Base-by-base conservation (phyloP, 2,113 vertebrate species). In the Trochalopteron elliotii region DNA sequence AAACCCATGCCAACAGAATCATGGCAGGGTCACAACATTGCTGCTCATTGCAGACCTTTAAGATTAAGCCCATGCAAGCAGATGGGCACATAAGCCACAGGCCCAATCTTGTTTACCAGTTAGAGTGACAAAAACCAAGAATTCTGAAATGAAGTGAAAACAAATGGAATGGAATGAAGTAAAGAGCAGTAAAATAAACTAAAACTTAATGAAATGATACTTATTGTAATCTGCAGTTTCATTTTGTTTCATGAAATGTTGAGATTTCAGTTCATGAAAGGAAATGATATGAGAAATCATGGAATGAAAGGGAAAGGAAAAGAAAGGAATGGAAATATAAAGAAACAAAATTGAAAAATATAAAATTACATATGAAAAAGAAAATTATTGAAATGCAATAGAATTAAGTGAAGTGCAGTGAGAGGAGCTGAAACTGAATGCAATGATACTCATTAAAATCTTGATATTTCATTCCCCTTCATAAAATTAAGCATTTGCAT, bases 31-130 rank as follows among this genome's bases (percentile, higher is more conserved):
- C 35, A 65, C 15, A 40, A 47, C 28, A 28, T 5, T 55, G 23
- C 19, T 64, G 40, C 35, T 24, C 8, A 9, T 13, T 19, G 35
- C 42, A 75, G 30, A 57, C 12, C 3, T 24, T 40, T 24, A 75
- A 47, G 30, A 56, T n/a, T 40, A 40, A 31, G 20, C 19, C 19
- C 20, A 23, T 30, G 30, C 15, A 57, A 65, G 24, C 0, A 0
- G 30, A 57, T 42, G 35, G 35, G 7, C 31, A 49, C 4, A 11
- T 40, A 49, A 56, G 3, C 10, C 0, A 1, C 24, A 35, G 42
- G 15, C 15, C 35, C 35, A n/a, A 49, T 15, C 19, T 65, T 65
- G 52, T 57, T 75, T 21, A 35, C 12, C 12, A 19, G 30, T 57
- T 49, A 30, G 12, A 30, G 30, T 35, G 15, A 40, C 67, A 57